Evolutionary conservation across 2,797 vertebrate species (phyloP), one percentile per base, ranked within the genome.

Genomic region (Atherinosoma microstoma): DNA sequence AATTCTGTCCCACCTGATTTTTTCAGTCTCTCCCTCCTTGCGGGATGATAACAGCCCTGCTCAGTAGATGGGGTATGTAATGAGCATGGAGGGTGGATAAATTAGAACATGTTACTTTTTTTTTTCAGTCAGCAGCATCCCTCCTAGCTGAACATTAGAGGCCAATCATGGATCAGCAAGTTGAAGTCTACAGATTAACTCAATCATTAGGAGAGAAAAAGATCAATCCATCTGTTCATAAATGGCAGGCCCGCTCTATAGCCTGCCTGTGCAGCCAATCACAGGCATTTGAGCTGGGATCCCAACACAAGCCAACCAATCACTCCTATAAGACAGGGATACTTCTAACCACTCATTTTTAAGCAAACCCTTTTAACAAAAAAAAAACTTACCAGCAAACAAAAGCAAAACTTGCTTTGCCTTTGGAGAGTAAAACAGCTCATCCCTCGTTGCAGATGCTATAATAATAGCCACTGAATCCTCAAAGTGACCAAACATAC

Each of bases 301-400:
- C 79, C 78, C 79, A 30, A 85, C 62, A 40, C 0, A 13, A 79
- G 73, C 75, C 80, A 78, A 87, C 90, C 88, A 92, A 91, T 91
- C 42, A 3, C 54, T 66, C 78, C 27, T 36, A 54, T 61, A 80
- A 79, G 51, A 34, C 24, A 69, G 3, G 3, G 53, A 47, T 32
- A 57, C 35, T 71, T 69, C 62, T 58, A 10, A 16, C 35, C 4
- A 20, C 59, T 53, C 20, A 11, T 36, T 3, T 45, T 0, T 3
- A 35, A 69, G 63, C 35, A 36, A 42, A 69, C 22, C 15, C n/a
- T 49, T 16, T 24, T 53, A 20, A 49, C 22, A 58, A 67, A 20
- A 47, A 10, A 24, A 22, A 59, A 66, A 69, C 57, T 64, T 29
- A 64, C 34, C n/a, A 59, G 22, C 7, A 34, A 47, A 34, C 45